Evolutionary conservation across 2,888 invertebrate species (phyloP).

Genomic region (Plagiodera versicolora): DNA sequence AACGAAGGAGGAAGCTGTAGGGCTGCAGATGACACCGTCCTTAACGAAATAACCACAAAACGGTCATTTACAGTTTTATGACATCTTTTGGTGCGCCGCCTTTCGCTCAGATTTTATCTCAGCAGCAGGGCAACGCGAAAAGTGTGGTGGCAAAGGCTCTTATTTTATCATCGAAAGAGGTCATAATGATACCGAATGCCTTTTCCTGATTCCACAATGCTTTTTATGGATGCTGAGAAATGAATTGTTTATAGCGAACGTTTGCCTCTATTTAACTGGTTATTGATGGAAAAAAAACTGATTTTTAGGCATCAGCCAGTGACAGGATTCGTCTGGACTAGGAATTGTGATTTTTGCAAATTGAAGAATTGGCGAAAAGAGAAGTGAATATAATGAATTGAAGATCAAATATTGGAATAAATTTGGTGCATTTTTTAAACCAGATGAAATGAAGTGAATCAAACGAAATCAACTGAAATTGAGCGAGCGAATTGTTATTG

Average conservation of each 20-base stretch:
- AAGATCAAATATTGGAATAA: too few species aligned
- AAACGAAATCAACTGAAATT: too few species aligned
- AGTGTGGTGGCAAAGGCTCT: constrained; percentile 32
- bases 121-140: constrained; percentile 34
- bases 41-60: constrained; percentile 54
- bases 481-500: too few species aligned
- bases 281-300: not conserved
- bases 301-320: too few species aligned
- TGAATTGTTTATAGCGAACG: constrained; percentile 35
- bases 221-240: constrained; percentile 37
- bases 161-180: constrained; percentile 45
- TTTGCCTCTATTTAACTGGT: not conserved
- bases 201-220: constrained; percentile 18
- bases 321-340: too few species aligned
- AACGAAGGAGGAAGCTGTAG: constrained; percentile 49
- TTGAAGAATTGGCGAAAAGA: too few species aligned
- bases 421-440: too few species aligned
- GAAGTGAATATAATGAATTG: too few species aligned
- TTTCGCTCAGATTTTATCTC: constrained; percentile 48
- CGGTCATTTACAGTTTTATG: constrained; percentile 53
- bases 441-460: too few species aligned
- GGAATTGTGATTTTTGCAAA: too few species aligned
- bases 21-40: constrained; percentile 52
- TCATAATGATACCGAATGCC: constrained; percentile 41
- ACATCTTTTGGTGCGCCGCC: constrained; percentile 45